A percentile compares a stretch with the other conserved stretches of the same genome.
phyloP scores from a whole-genome alignment of 2,888 invertebrate genomes.

The Drosophila eohydei region DNA sequence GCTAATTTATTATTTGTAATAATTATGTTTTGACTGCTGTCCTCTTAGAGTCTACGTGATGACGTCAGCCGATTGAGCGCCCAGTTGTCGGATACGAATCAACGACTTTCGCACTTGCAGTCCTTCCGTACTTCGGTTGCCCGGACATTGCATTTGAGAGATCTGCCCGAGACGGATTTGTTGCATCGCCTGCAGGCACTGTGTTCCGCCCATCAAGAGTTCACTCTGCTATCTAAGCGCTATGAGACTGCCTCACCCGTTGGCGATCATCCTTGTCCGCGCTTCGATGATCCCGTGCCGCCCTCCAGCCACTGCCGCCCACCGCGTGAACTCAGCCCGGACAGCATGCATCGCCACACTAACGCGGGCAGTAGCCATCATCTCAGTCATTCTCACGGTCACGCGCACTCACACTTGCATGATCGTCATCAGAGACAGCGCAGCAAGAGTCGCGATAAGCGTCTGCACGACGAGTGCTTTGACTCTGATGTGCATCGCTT shows the following conservation, averaged over 20 bases:
- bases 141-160: conserved; percentile 90
- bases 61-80: conserved; percentile 91
- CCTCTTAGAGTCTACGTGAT: conserved; percentile 88
- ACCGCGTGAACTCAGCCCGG: conserved; percentile 72
- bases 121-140: conserved; percentile 91
- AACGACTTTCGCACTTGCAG: conserved; percentile 91
- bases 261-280: conserved; percentile 83
- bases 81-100: conserved; percentile 89
- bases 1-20: neutral
- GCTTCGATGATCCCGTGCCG: conserved; percentile 83
- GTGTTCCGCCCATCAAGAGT: conserved; percentile 94
- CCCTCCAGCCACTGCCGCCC: conserved; percentile 83
- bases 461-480: conserved; percentile 73
- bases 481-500: conserved; percentile 71
- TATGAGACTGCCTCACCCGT: conserved; percentile 86
- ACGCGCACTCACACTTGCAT: conserved; percentile 23
- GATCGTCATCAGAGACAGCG: conserved; percentile 64
- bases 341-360: conserved; percentile 19
- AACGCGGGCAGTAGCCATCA: conserved; percentile 25
- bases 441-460: conserved; percentile 76
- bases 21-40: conserved; percentile 81
- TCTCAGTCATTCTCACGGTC: conserved; percentile 32
- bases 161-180: conserved; percentile 91
- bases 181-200: conserved; percentile 92
- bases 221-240: conserved; percentile 92